These are phyloP conservation scores for Trididemnum miniatum DNA, from an alignment of 23 tunicate species.

Conservation along the genomic window DNA sequence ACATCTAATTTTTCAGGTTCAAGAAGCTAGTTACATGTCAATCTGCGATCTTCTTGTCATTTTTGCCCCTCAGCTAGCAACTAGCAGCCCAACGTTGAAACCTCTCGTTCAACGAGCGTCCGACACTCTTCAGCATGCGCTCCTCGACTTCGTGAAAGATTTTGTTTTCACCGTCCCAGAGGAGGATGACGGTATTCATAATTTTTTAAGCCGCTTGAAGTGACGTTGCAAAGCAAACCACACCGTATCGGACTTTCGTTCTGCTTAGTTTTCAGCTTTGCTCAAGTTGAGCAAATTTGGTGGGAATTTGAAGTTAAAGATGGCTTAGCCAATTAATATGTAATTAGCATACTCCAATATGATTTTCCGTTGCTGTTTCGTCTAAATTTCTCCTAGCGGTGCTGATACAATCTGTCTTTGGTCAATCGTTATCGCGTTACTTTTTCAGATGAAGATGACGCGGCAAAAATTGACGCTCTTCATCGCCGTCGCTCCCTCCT, in stretches of 20 bases:
- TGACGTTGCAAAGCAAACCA: no score
- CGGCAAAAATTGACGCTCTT: conserved; percentile 88
- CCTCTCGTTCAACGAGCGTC: conserved; percentile 84
- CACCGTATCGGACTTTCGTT: no score
- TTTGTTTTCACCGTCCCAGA: conserved; percentile 71
- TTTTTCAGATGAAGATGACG: conserved; percentile 80
- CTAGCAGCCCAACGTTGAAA: conserved; percentile 53
- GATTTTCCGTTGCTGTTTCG: no score
- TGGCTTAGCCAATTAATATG: no score
- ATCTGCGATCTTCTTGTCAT: conserved; percentile 77
- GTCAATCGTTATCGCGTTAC: no score
- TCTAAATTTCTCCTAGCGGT: neutral
- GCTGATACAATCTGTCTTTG: neutral
- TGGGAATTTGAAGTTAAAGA: no score
- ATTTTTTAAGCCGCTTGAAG: no score
- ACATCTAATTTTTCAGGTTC: conserved; percentile 46
- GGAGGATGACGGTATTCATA: conserved; percentile 86
- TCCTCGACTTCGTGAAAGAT: conserved; percentile 75
- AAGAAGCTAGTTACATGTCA: conserved; percentile 88
- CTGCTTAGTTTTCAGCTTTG: no score
- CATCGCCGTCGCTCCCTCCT: conserved; percentile 78
- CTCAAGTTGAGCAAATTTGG: no score
- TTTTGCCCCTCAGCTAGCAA: conserved; percentile 90
- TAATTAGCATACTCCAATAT: no score
- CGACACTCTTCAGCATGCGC: conserved; percentile 72